Evolutionary conservation across 1,140 invertebrate species (phyloP), one percentile per base, ranked within the genome.

Genomic region (Hestina assimilis): DNA sequence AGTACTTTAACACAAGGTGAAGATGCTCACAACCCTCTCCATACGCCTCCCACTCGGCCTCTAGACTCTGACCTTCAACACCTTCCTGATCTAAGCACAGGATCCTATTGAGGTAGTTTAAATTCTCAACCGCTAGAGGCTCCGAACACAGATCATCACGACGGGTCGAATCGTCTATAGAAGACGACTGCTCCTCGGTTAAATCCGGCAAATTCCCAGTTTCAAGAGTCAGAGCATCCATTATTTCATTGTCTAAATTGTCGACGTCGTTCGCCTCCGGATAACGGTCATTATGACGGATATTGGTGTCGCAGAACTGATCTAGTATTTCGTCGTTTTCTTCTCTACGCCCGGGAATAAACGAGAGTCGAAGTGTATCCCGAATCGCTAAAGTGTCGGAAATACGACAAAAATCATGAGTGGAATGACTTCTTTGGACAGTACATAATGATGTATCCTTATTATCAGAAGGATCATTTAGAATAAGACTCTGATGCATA

Each of bases 231-330:
- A 83, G 50, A 0, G 72, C 82, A 12, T 78, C 75, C 68, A 83
- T 75, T n/a, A 85, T 76, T 33, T 81, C 82, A 20, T 73, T 75
- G 15, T 85, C 82, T 4, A 85, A 53, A 28, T 72, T 76, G 14
- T 85, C 82, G 0, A 79, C 73, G 4, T 80, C 79, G 21, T 60
- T 75, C 6, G 79, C 78, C 40, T 83, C 82, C 0, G 82, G 82
- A 29, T 85, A 85, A 1, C 75, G 66, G 45, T 85, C 82, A 45
- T 85, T 83, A 31, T 85, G 79, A 3, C 66, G 69, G n/a, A 83
- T 85, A 46, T 85, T 85, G 1, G 82, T 85, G 26, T 85, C 82
- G 28, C 67, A 81, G 35, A 69, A 69, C 8, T 59, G 58, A 1
- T 67, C 70, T 8, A 53, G 53, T 8, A 62, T 33, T 5, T 64